These are phyloP conservation scores for Helicoverpa zea DNA, from an alignment of 1,140 invertebrate genomes.

Conservation along the genomic window DNA sequence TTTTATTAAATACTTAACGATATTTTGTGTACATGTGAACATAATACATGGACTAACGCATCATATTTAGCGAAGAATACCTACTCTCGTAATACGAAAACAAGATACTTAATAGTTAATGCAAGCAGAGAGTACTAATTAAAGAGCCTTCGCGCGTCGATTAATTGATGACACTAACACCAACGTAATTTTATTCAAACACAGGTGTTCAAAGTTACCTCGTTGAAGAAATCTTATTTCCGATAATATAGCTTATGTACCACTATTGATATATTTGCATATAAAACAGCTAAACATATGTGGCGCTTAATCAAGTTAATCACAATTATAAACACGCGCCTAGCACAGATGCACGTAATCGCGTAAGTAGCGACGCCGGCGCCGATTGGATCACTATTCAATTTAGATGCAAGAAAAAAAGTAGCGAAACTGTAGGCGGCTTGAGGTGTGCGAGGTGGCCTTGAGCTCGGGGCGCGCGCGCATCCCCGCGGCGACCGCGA, in stretches of 20 bases:
- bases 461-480: constrained; percentile 76
- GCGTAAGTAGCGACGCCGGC: constrained; percentile 34
- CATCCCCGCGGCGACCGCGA: constrained; percentile 71
- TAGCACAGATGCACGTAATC: constrained; percentile 32
- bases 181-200: constrained; percentile 11
- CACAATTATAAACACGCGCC: constrained; percentile 2
- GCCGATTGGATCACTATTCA: constrained; percentile 72
- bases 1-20: no score
- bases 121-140: neutral
- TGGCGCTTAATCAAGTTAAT: constrained; percentile 1
- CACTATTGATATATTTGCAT: constrained; percentile 10
- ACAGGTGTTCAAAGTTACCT: constrained; percentile 26
- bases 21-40: no score
- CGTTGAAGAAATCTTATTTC: neutral
- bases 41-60: no score
- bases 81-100: no score
- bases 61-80: no score
- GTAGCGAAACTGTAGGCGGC: constrained; percentile 65
- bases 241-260: neutral
- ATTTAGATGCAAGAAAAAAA: constrained; percentile 67
- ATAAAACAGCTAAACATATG: neutral
- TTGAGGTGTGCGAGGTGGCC: constrained; percentile 64
- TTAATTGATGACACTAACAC: constrained; percentile 8
- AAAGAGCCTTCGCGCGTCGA: neutral
- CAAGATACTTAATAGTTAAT: no score